These are phyloP conservation scores for Falco punctatus DNA, from an alignment of 2,113 vertebrate genomes.

Conservation along the genomic window DNA sequence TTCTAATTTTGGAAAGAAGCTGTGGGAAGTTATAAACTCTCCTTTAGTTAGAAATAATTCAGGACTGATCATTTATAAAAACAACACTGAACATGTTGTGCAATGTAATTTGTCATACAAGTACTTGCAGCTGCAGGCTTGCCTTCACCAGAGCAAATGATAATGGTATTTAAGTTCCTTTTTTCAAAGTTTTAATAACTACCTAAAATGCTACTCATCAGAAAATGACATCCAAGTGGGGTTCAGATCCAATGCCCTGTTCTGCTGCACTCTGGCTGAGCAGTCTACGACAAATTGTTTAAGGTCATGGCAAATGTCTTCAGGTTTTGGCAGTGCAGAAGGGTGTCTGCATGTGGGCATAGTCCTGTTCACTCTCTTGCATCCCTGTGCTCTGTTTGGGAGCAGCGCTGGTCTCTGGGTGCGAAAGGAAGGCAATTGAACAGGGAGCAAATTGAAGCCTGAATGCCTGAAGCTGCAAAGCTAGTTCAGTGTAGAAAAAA, in stretches of 20 bases:
- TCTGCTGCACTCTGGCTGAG: neutral
- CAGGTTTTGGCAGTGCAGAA: neutral
- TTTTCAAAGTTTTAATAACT: neutral
- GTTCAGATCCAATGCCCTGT: neutral
- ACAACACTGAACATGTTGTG: neutral
- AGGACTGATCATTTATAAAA: neutral
- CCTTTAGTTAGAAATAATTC: neutral
- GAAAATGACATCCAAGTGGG: neutral
- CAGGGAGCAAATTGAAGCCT: neutral
- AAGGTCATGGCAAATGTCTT: neutral
- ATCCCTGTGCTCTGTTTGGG: neutral
- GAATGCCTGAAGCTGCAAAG: neutral
- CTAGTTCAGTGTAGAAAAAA: neutral
- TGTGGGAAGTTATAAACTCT: neutral
- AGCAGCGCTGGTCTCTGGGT: neutral
- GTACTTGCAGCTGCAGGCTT: neutral
- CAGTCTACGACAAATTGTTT: neutral
- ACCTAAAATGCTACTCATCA: neutral
- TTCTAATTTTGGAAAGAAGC: neutral
- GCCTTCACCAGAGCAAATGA: neutral
- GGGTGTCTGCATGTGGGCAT: fast-evolving
- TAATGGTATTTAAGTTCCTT: neutral
- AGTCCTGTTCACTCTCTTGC: neutral
- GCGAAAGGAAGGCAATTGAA: neutral
- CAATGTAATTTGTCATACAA: neutral